These are phyloP conservation scores for Lasiurus borealis DNA, from an alignment of 2,113 vertebrate species.

Conservation along the genomic window DNA sequence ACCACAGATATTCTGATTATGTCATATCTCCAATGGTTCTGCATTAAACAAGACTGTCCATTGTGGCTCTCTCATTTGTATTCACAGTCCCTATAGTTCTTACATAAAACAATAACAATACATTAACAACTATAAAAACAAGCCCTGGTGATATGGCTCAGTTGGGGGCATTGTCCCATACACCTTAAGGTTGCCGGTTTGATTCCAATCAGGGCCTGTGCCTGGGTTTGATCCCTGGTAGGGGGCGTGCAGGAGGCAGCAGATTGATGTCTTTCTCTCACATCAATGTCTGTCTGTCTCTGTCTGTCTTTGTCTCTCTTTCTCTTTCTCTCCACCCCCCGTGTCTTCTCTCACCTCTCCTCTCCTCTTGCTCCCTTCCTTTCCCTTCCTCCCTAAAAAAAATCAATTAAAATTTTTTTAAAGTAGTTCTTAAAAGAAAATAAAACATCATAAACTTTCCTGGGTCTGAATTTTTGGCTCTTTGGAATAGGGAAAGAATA, in stretches of 20 bases:
- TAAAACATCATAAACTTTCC: conserved; percentile 71
- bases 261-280: not conserved
- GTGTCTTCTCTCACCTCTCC: no score
- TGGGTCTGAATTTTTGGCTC: conserved; percentile 71
- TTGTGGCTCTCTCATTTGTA: conserved; percentile 36
- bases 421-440: not conserved
- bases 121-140: conserved; percentile 35
- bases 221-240: not conserved
- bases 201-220: not conserved
- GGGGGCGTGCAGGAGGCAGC: not conserved
- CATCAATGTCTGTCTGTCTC: not conserved
- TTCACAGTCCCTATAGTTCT: conserved; percentile 74
- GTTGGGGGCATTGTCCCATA: not conserved
- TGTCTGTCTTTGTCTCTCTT: no score
- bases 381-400: not conserved
- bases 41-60: not conserved
- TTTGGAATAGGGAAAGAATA: conserved; percentile 75
- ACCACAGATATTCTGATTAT: conserved; percentile 23
- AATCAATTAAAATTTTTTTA: not conserved
- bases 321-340: no score
- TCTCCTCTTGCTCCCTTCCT: not conserved
- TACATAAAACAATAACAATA: conserved; percentile 54
- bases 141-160: not conserved
- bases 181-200: not conserved
- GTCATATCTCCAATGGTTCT: conserved; percentile 10